Percentiles rank a stretch among this genome's conserved stretches.
Evolutionary conservation across 92 coral and sea anemone genomes (phyloP).

Genomic region (Montipora capitata): DNA sequence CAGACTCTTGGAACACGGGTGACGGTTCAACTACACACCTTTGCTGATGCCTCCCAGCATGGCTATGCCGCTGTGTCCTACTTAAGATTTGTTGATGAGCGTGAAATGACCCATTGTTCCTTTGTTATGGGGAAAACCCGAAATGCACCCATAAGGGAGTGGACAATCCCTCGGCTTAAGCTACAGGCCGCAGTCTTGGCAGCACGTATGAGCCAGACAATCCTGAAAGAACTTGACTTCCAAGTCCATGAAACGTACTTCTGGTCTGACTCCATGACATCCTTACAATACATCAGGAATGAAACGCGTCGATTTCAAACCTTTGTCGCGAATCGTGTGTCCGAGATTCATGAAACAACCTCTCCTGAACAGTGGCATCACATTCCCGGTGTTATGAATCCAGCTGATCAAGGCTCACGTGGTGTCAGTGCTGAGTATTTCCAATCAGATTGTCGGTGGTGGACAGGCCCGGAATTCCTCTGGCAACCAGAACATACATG

Average conservation of each 20-base stretch:
- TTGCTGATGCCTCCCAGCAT: neutral
- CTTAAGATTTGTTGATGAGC: conserved; percentile 24
- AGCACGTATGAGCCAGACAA: conserved; percentile 31
- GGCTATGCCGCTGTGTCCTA: conserved; percentile 50
- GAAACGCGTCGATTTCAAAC: conserved; percentile 53
- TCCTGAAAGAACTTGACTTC: conserved; percentile 39
- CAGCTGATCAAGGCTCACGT: conserved; percentile 75
- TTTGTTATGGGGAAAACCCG: conserved; percentile 49
- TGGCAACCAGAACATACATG: conserved; percentile 48
- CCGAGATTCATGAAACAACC: conserved; percentile 14
- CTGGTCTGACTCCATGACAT: conserved; percentile 75
- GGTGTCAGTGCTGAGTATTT: conserved; percentile 41
- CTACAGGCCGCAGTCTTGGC: conserved; percentile 44
- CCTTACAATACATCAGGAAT: no score
- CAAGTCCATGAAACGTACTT: conserved; percentile 30
- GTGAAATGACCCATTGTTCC: conserved; percentile 44
- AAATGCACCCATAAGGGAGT: conserved; percentile 47
- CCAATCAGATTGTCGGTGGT: neutral
- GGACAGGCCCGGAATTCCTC: conserved; percentile 64
- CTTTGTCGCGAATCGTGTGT: conserved; percentile 68
- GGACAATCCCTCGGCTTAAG: conserved; percentile 45
- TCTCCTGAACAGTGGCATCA: no score
- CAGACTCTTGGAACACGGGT: no score
- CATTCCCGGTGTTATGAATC: conserved; percentile 64
- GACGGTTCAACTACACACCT: conserved; percentile 20